Base-by-base conservation (phyloP, 1,140 invertebrate species). In the Ceratosolen solmsi region DNA sequence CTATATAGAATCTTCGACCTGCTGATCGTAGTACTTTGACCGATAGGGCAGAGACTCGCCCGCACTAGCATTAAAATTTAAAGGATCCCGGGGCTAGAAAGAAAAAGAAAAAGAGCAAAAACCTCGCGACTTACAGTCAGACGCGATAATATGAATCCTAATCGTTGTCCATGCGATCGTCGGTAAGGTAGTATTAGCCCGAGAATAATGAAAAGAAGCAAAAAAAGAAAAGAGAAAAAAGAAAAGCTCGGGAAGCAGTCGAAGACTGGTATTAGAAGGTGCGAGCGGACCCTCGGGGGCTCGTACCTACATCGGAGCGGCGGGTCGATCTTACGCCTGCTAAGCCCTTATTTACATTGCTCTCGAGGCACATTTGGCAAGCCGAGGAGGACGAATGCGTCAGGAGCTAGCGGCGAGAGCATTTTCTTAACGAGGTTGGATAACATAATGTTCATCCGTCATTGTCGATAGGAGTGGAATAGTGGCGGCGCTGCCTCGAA, bases 231-330 rank as follows among this genome's bases (percentile, higher is more conserved):
- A n/a, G n/a, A n/a, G n/a, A n/a, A n/a, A n/a, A n/a, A n/a, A n/a
- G n/a, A n/a, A n/a, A n/a, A n/a, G n/a, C n/a, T n/a, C 27, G 27
- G 17, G 56, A 58, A 27, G 56, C 27, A 30, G 2, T 11, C 27
- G 15, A 63, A 63, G 60, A 33, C 25, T 63, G 33, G 33, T 63
- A 63, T 63, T 63, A 63, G 27, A 13, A 63, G 60, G 60, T 63
- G 60, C 27, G 60, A 63, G 25, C 60, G 13, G 30, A 27, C 27
- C 60, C 60, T 63, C 27, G 60, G 60, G 60, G 27, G 0, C 2
- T 63, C 11, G 4, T 63, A 63, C 60, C 60, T 63, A 30, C 60
- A 33, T 27, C 30, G 13, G 15, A 3, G 60, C 30, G 4, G 60
- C 30, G 4, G 0, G 60, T 15, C 15, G 33, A 63, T 63, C 5